phyloP scores from a whole-genome alignment of 2,888 invertebrate genomes.

The Heliconius hortense region DNA sequence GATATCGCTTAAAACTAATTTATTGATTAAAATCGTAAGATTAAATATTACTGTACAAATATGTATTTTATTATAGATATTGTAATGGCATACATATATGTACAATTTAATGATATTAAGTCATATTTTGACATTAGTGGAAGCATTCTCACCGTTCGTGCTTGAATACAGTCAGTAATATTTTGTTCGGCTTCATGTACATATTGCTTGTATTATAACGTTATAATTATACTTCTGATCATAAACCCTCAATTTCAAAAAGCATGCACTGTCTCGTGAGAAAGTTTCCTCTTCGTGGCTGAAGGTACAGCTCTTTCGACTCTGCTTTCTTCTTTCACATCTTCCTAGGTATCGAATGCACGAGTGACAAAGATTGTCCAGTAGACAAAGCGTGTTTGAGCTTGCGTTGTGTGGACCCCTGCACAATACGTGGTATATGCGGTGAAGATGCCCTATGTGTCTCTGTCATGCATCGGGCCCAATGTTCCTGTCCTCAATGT shows the following conservation, averaged over 20 bases:
- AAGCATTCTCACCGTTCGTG: conserved; percentile 84
- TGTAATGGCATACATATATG: conserved; percentile 42
- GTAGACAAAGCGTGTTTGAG: conserved; percentile 95
- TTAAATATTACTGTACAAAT: conserved; percentile 40
- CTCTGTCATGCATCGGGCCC: conserved; percentile 91
- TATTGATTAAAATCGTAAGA: background rate
- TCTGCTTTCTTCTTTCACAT: conserved; percentile 83
- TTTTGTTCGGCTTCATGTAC: conserved; percentile 83
- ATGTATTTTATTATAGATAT: conserved; percentile 39
- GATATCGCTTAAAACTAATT: background rate
- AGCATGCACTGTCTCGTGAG: conserved; percentile 89
- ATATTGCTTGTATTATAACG: conserved; percentile 84
- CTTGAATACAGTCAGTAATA: conserved; percentile 80
- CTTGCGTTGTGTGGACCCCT: conserved; percentile 95
- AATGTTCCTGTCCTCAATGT: conserved; percentile 94
- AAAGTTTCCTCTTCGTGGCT: conserved; percentile 94
- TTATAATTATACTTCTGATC: conserved; percentile 74
- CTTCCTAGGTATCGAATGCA: conserved; percentile 91
- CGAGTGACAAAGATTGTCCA: conserved; percentile 94
- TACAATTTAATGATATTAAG: conserved; percentile 39
- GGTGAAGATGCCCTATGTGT: conserved; percentile 94
- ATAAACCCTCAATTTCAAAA: conserved; percentile 81
- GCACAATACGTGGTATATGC: conserved; percentile 93
- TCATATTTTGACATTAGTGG: conserved; percentile 71
- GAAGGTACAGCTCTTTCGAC: conserved; percentile 89